Evolutionary conservation across 2,888 invertebrate species (phyloP).

Genomic region (Alsophila aescularia): DNA sequence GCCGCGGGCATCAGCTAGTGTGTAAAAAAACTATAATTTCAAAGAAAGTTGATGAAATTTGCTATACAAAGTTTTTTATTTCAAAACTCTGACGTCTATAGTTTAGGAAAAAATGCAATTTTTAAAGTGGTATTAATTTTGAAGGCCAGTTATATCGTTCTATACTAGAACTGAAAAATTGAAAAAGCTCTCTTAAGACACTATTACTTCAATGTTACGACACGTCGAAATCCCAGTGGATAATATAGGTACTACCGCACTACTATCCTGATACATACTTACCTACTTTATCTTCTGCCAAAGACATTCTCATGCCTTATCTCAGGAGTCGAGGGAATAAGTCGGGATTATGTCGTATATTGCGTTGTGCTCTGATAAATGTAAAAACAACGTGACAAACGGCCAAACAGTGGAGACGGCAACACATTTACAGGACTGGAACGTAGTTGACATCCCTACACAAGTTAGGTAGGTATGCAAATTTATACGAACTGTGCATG

Average conservation of each 20-base stretch:
- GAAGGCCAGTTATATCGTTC: background rate
- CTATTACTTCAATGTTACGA: slow-evolving; percentile 25
- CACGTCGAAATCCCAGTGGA: slow-evolving; percentile 33
- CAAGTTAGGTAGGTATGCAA: slow-evolving; percentile 5
- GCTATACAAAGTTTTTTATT: too few relatives aligned
- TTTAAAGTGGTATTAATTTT: too few relatives aligned
- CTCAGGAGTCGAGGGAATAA: slow-evolving; percentile 44
- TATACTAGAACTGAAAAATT: slow-evolving; percentile 19
- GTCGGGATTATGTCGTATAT: slow-evolving; percentile 47
- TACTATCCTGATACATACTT: slow-evolving; percentile 31
- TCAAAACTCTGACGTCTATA: too few relatives aligned
- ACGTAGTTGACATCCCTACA: slow-evolving; percentile 16
- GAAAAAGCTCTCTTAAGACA: slow-evolving; percentile 27
- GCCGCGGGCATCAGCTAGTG: too few relatives aligned
- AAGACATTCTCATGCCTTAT: slow-evolving; percentile 46
- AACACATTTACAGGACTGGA: slow-evolving; percentile 14
- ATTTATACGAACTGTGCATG: slow-evolving; percentile 11
- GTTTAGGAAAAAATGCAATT: too few relatives aligned
- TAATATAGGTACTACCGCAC: slow-evolving; percentile 18
- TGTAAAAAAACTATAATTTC: too few relatives aligned
- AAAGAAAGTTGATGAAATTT: too few relatives aligned
- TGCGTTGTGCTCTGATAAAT: slow-evolving; percentile 44
- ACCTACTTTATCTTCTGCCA: slow-evolving; percentile 44
- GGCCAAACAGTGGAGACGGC: slow-evolving; percentile 28
- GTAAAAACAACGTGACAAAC: slow-evolving; percentile 49